Percentiles rank a stretch among this genome's conserved stretches.
Evolutionary conservation across 2,888 invertebrate genomes (phyloP).

Genomic region (Eupithecia exiguata): DNA sequence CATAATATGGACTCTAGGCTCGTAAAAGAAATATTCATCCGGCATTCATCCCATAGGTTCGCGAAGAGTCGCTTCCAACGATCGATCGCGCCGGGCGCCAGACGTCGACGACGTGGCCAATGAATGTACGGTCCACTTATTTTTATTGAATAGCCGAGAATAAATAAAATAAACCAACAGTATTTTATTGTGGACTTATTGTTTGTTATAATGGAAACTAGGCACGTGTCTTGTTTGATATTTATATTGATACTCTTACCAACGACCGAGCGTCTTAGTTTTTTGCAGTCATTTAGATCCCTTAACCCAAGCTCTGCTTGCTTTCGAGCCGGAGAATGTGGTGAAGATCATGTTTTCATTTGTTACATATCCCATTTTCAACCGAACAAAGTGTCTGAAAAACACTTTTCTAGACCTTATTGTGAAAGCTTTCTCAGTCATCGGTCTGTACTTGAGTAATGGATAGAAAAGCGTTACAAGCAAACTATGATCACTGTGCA

Average conservation of each 20-base stretch:
- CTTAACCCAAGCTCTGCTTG: not conserved
- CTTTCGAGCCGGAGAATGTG: not conserved
- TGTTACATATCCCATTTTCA: not conserved
- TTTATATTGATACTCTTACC: not conserved
- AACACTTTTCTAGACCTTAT: too few relatives aligned
- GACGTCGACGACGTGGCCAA: conserved; percentile 1
- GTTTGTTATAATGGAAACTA: not conserved
- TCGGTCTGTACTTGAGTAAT: too few relatives aligned
- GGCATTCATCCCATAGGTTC: not conserved
- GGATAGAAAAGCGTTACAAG: too few relatives aligned
- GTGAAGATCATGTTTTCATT: not conserved
- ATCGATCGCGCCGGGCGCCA: conserved; percentile 7
- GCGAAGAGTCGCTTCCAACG: not conserved
- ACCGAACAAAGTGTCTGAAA: not conserved
- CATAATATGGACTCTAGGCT: too few relatives aligned
- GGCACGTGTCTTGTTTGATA: not conserved
- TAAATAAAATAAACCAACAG: too few relatives aligned
- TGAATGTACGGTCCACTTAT: not conserved
- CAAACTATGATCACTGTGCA: too few relatives aligned
- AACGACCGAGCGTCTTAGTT: not conserved
- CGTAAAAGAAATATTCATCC: not conserved
- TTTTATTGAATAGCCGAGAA: not conserved
- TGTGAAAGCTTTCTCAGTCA: too few relatives aligned
- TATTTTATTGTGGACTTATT: not conserved
- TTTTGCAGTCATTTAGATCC: not conserved